Conservation (phyloP, 2,888 invertebrate genomes). For the Cremastinae sp. region DNA sequence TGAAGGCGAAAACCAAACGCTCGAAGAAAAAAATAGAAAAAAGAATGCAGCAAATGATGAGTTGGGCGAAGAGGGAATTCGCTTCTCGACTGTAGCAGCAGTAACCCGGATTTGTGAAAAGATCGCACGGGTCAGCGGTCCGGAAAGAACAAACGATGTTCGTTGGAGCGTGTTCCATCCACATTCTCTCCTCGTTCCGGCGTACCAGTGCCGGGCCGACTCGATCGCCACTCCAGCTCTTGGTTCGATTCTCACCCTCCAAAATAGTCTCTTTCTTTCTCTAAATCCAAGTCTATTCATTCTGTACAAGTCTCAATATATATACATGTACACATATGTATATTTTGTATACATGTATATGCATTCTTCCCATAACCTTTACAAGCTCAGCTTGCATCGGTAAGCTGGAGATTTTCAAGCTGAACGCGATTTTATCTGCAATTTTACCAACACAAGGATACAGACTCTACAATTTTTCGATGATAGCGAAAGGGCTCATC, state of each 20-base stretch:
- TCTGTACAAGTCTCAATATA: constrained; percentile 44
- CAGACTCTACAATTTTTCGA: constrained; percentile 17
- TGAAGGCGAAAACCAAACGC: constrained; percentile 60
- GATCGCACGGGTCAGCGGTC: constrained; percentile 78
- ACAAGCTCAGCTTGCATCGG: constrained; percentile 50
- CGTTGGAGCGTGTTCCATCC: constrained; percentile 76
- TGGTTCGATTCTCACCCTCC: constrained; percentile 47
- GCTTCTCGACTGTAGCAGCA: constrained; percentile 62
- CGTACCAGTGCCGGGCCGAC: constrained; percentile 57
- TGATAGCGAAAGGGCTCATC: neutral
- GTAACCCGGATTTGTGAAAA: constrained; percentile 79
- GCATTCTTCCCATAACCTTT: constrained; percentile 50
- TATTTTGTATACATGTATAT: constrained; percentile 17
- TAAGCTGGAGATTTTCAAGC: constrained; percentile 62
- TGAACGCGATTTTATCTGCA: constrained; percentile 40
- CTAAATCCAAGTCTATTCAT: constrained; percentile 52
- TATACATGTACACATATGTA: constrained; percentile 13
- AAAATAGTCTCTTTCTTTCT: constrained; percentile 4
- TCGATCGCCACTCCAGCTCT: constrained; percentile 60
- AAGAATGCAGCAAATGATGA: constrained; percentile 61
- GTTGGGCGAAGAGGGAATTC: constrained; percentile 60
- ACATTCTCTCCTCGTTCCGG: constrained; percentile 66
- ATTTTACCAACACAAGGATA: constrained; percentile 22
- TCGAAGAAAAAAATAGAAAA: constrained; percentile 44
- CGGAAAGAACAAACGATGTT: constrained; percentile 80